Base-by-base conservation (phyloP, 2,113 vertebrate species). In the Ginglymostoma cirratum region DNA sequence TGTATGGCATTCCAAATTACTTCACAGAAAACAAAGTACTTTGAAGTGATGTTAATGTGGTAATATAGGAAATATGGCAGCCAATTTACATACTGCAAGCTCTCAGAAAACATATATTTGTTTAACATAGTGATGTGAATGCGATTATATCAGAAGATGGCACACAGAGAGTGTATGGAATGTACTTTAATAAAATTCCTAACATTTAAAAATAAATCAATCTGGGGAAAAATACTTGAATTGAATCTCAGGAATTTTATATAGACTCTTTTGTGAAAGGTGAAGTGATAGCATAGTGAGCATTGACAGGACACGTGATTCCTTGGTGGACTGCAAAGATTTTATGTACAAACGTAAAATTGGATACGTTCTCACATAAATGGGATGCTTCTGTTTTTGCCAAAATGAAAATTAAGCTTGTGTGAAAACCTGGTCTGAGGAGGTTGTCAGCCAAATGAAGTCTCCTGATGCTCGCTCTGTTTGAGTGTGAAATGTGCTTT, bases 391-490 rank as follows among this genome's bases (percentile, higher is more conserved):
- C 61, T 90, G 48, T n/a, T 65, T 34, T 55, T 61, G 55, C n/a
- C 65, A n/a, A 55, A 66, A n/a, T 93, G 34, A 93, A 93, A 93
- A 67, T 66, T 93, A 93, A 93, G 61, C 89, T 66, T n/a, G 89
- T 93, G 89, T 42, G 61, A 93, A 93, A 93, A 93, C 89, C 61
- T 38, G 61, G n/a, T 66, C 61, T 21, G 65, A 66, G 61, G n/a
- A 38, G 89, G 66, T 93, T 93, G 61, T 93, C 89, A 92, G 55
- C 89, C 61, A 93, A 66, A 66, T 67, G 17, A 93, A 93, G 55
- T 66, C 89, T 93, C 89, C 89, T 93, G 89, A 61, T 93, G 89
- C 89, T 93, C 61, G 12, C 89, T 93, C 89, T n/a, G 89, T 66
- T 93, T 67, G 89, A 93, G 66, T 93, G 89, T 66, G 89, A 93